These are phyloP conservation scores for Lophura nycthemera DNA, from an alignment of 2,113 vertebrate genomes.

Conservation along the genomic window DNA sequence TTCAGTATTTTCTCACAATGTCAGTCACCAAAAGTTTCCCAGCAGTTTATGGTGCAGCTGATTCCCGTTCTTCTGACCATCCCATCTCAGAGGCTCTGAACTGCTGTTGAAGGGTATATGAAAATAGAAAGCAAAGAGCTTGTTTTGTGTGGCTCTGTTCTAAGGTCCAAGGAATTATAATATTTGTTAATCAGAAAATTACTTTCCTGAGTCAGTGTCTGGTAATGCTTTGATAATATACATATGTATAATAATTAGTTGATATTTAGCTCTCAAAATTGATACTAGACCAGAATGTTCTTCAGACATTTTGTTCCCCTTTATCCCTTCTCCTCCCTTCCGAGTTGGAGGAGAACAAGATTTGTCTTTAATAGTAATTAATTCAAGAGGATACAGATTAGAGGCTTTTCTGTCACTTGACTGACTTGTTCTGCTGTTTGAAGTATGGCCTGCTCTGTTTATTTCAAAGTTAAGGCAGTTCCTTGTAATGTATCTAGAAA, in stretches of 20 bases:
- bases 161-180: background rate
- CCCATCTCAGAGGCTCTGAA: background rate
- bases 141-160: background rate
- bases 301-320: background rate
- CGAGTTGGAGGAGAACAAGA: background rate
- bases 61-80: background rate
- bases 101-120: background rate
- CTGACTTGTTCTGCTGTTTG: background rate
- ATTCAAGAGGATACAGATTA: background rate
- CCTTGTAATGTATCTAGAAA: background rate
- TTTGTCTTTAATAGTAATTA: background rate
- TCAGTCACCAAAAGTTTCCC: background rate
- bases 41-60: background rate
- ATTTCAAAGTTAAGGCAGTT: background rate
- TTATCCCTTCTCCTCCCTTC: background rate
- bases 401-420: background rate
- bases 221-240: background rate
- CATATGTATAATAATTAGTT: background rate
- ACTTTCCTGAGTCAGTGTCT: background rate
- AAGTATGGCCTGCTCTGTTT: background rate
- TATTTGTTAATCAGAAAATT: background rate
- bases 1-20: conserved; percentile 1
- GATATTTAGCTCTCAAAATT: background rate
- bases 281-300: background rate
- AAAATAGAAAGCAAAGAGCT: background rate